These are phyloP conservation scores for Zaprionus bogoriensis DNA, from an alignment of 2,888 invertebrate genomes.

Conservation along the genomic window DNA sequence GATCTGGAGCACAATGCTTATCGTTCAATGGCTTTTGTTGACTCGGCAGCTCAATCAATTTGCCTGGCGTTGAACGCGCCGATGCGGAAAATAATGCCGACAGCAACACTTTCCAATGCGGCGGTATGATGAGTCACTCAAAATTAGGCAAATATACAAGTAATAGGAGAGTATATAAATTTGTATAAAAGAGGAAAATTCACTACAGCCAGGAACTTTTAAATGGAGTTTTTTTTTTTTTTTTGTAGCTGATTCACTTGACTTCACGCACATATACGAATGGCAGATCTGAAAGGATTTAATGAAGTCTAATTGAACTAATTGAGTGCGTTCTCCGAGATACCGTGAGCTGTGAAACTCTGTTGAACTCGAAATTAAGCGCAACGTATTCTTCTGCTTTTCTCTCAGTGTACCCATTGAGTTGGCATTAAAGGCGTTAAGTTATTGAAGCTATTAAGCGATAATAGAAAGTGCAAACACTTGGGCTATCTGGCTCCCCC, in stretches of 20 bases:
- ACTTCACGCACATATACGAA: background rate
- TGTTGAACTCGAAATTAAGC: background rate
- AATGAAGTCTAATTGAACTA: slow-evolving; percentile 1
- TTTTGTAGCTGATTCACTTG: no score
- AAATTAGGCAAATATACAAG: background rate
- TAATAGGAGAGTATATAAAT: no score
- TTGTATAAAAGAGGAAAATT: no score
- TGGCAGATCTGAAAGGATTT: background rate
- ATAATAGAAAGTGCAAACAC: slow-evolving; percentile 31
- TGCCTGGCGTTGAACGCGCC: slow-evolving; percentile 31
- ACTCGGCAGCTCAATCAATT: slow-evolving; percentile 25
- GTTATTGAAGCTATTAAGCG: slow-evolving; percentile 24
- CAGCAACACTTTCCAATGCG: slow-evolving; percentile 11
- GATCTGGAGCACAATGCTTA: background rate
- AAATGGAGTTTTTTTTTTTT: no score
- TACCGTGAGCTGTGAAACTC: background rate
- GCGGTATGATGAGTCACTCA: background rate
- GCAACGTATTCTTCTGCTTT: background rate
- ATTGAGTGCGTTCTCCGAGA: slow-evolving; percentile 10
- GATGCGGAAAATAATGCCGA: slow-evolving; percentile 52
- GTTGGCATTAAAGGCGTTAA: background rate
- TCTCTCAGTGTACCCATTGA: background rate
- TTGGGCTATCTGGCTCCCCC: background rate
- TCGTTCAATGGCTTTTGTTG: background rate
- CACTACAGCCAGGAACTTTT: no score